Evolutionary conservation across 2,888 invertebrate species (phyloP).

Genomic region (Pachliopta kotzebuea): DNA sequence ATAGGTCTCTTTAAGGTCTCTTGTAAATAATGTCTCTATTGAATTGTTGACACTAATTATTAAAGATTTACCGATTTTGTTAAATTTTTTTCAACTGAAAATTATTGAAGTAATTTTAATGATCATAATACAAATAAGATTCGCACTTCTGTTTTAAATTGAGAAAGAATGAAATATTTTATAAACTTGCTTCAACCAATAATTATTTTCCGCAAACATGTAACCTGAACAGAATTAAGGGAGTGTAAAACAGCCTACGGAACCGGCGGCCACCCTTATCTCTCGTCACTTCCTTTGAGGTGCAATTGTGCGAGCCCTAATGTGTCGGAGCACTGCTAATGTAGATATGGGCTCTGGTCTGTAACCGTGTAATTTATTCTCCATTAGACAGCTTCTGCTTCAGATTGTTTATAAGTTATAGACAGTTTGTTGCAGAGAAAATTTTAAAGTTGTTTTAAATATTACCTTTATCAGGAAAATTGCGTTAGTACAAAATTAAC

Average conservation of each 20-base stretch:
- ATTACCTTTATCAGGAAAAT: not conserved
- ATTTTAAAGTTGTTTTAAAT: not conserved
- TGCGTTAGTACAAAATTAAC: too few relatives aligned
- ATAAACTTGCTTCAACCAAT: not conserved
- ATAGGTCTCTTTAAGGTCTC: too few relatives aligned
- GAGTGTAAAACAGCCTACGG: conserved; percentile 37
- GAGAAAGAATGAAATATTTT: not conserved
- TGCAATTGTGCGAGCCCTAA: conserved; percentile 43
- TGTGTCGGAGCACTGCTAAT: conserved; percentile 36
- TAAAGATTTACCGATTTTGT: too few relatives aligned
- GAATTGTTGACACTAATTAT: too few relatives aligned
- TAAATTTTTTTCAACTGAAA: too few relatives aligned
- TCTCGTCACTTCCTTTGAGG: conserved; percentile 48
- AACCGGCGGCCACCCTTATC: conserved; percentile 39
- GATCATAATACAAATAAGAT: too few relatives aligned
- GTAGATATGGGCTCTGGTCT: conserved; percentile 34
- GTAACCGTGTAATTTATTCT: conserved; percentile 25
- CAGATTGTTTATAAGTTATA: not conserved
- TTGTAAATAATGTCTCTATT: too few relatives aligned
- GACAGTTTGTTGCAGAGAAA: not conserved
- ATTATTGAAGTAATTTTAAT: too few relatives aligned
- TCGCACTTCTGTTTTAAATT: not conserved
- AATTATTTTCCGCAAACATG: conserved; percentile 14
- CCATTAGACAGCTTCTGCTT: conserved; percentile 10
- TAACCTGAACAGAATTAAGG: conserved; percentile 32